Base-by-base conservation (phyloP, 2,797 vertebrate species). In the Mycteria americana region DNA sequence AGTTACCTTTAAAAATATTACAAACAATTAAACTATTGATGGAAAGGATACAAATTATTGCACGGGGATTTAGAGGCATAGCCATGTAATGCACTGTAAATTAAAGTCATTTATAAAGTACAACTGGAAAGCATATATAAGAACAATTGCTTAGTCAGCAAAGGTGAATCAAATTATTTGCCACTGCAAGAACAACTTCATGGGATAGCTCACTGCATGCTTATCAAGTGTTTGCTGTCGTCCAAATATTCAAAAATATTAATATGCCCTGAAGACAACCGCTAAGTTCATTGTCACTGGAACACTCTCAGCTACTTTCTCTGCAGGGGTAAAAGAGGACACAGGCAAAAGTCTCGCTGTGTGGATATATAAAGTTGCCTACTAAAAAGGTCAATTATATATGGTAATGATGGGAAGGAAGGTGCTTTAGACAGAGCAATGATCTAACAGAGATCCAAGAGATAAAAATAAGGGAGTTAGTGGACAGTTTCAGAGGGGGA, bases 51-150 rank as follows among this genome's bases (percentile, higher is more conserved):
- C 79, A 93, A 97, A 97, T 97, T 96, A 98, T 97, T 98, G 93
- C 91, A 91, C 14, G 31, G 98, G 98, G 98, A 97, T 95, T 98
- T 97, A 96, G 98, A 98, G 98, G 95, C 97, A 84, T 45, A 92
- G 93, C 98, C 97, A 98, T 98, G 96, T 98, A 98, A 98, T 88
- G 93, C 93, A 93, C 98, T 97, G 98, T 98, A 99, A 99, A 99
- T 99, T 98, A 99, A 99, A 99, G 98, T 98, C 96, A 99, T 99
- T 99, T 99, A 99, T 99, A 99, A 99, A 97, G 88, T 92, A 76
- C 94, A 93, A 43, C 93, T 72, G 72, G 91, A 93, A 96, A 72
- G 82, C 62, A 64, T 33, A 76, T 54, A 94, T 59, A 89, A 91
- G 46, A 75, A 12, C 27, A 65, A 82, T 72, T 92, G 95, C 92